phyloP scores from a whole-genome alignment of 2,113 vertebrate species.

The Psittacula cyanocephala region DNA sequence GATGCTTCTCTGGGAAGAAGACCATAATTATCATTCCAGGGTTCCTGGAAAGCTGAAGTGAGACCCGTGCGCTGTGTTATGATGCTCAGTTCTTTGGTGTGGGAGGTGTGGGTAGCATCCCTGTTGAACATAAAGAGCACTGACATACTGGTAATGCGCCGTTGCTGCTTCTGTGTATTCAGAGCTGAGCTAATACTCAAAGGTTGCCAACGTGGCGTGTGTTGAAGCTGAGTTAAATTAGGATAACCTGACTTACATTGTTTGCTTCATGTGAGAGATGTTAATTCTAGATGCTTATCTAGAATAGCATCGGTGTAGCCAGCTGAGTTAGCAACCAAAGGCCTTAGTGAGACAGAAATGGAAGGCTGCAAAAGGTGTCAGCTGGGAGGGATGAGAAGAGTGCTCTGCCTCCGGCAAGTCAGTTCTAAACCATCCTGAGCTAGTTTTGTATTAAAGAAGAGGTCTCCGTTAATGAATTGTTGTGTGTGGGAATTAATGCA shows the following conservation, averaged over 20 bases:
- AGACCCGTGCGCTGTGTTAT: accelerated
- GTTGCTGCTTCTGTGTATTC: neutral
- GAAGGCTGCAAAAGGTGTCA: neutral
- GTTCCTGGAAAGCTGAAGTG: neutral
- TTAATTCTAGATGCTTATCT: neutral
- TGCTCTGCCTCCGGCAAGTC: constrained; percentile 10
- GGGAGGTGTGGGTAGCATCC: neutral
- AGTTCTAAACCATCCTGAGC: neutral
- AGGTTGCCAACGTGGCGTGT: accelerated
- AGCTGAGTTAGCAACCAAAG: neutral
- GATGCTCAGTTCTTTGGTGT: neutral
- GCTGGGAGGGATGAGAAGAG: neutral
- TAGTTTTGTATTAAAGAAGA: constrained; percentile 35
- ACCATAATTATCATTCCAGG: neutral
- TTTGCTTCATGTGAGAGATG: neutral
- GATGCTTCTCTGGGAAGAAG: neutral
- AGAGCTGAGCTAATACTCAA: neutral
- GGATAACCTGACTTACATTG: neutral
- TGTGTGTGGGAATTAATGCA: constrained; percentile 33
- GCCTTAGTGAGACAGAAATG: neutral
- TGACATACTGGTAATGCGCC: neutral
- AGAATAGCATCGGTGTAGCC: neutral
- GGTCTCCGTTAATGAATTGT: constrained; percentile 53
- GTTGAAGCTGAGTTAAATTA: neutral
- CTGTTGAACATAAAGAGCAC: neutral